phyloP scores from a whole-genome alignment of 2,888 invertebrate species.

The Ophion slaviceki region DNA sequence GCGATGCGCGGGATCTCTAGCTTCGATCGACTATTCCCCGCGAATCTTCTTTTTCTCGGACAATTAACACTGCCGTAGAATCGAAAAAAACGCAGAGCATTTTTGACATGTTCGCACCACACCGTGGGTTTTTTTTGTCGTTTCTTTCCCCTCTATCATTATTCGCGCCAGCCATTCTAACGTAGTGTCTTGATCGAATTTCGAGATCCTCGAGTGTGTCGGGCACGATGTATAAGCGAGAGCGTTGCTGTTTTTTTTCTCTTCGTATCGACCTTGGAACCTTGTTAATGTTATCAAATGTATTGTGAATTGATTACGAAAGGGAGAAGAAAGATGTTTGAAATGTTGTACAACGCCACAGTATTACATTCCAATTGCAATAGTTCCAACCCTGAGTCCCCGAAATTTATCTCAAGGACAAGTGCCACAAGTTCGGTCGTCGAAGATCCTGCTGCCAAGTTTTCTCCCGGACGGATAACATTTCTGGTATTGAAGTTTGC shows the following conservation, averaged over 20 bases:
- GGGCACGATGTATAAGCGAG: neutral
- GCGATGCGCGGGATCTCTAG: slow-evolving; percentile 10
- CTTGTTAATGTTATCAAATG: slow-evolving; percentile 51
- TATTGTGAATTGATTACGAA: slow-evolving; percentile 43
- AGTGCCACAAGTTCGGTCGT: neutral
- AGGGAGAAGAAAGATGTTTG: slow-evolving; percentile 16
- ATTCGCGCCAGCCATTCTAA: slow-evolving; percentile 45
- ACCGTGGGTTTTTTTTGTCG: neutral
- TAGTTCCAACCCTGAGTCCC: neutral
- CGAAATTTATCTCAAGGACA: neutral
- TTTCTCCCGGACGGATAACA: neutral
- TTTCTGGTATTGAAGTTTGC: neutral
- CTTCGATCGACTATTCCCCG: slow-evolving; percentile 27
- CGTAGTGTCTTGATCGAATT: slow-evolving; percentile 36
- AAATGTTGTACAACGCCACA: slow-evolving; percentile 35
- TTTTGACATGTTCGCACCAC: slow-evolving; percentile 19
- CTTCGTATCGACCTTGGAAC: slow-evolving; percentile 24
- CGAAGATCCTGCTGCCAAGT: neutral
- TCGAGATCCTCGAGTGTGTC: slow-evolving; percentile 26
- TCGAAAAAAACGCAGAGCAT: slow-evolving; percentile 6
- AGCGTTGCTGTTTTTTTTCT: neutral
- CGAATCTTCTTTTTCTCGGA: slow-evolving; percentile 44
- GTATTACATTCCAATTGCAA: slow-evolving; percentile 57
- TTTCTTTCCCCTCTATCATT: slow-evolving; percentile 9
- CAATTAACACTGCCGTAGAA: slow-evolving; percentile 59